A percentile compares a stretch with the other conserved stretches of the same genome.
phyloP scores from a whole-genome alignment of 2,888 invertebrate species.

The Zhuqinia jingwanae region DNA sequence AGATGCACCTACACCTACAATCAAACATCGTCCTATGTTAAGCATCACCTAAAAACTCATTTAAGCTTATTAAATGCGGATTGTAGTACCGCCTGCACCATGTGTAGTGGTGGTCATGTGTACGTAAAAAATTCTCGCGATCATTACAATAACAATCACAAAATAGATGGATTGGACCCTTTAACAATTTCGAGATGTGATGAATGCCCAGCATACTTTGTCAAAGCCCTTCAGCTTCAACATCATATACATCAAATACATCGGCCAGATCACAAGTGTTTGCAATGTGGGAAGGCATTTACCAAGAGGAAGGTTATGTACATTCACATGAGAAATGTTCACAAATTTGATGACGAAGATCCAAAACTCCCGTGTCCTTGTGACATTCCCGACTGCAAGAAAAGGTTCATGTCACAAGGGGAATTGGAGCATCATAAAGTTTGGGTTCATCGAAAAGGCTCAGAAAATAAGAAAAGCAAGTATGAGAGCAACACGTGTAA shows the following conservation, averaged over 20 bases:
- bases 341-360: not conserved
- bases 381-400: no score
- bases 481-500: not conserved
- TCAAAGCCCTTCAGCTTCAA: not conserved
- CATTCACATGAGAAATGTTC: not conserved
- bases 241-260: not conserved
- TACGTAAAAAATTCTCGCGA: not conserved
- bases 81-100: not conserved
- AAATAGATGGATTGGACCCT: not conserved
- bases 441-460: no score
- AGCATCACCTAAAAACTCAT: not conserved
- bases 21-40: not conserved
- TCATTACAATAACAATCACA: not conserved
- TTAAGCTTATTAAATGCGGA: not conserved
- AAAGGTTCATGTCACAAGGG: no score
- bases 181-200: not conserved
- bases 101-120: not conserved
- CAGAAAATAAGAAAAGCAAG: not conserved
- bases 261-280: not conserved
- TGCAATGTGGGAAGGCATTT: not conserved
- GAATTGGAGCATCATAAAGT: no score
- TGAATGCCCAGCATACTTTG: not conserved
- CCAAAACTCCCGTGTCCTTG: not conserved
- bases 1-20: not conserved
- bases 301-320: not conserved